Conservation (phyloP, 64 coral and sea anemone genomes). For the Platygyra sinensis region DNA sequence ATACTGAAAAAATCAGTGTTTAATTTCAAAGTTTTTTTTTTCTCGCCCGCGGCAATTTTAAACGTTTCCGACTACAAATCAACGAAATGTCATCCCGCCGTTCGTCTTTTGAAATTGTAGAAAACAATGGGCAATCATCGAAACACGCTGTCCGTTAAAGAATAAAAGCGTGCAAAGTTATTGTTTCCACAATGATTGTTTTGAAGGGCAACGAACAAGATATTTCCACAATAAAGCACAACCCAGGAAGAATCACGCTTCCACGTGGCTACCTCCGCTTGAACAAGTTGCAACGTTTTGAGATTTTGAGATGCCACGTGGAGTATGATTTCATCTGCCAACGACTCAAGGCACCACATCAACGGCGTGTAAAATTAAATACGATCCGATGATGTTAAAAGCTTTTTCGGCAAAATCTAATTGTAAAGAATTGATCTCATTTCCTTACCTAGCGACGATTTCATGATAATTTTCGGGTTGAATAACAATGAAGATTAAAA, state of each 20-base stretch:
- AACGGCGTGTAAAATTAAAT: neutral
- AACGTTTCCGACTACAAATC: slow-evolving; percentile 7
- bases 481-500: slow-evolving; percentile 28
- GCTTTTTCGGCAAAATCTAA: neutral
- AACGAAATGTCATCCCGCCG: slow-evolving; percentile 13
- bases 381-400: neutral
- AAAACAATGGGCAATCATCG: slow-evolving; percentile 12
- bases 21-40: neutral
- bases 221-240: slow-evolving; percentile 23
- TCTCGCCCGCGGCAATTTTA: neutral
- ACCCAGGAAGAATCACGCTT: neutral
- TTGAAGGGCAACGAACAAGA: neutral
- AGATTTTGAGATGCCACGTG: slow-evolving; percentile 41
- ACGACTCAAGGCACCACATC: slow-evolving; percentile 35
- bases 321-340: slow-evolving; percentile 40
- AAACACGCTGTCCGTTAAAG: slow-evolving; percentile 25
- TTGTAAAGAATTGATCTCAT: slow-evolving; percentile 9
- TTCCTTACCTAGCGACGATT: neutral
- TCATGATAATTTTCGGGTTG: neutral
- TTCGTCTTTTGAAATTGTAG: slow-evolving; percentile 19
- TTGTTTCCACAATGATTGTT: slow-evolving; percentile 27
- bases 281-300: slow-evolving; percentile 31
- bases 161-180: slow-evolving; percentile 35
- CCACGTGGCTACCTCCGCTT: slow-evolving; percentile 32
- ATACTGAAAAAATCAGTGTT: neutral